Evolutionary conservation across 2,113 vertebrate genomes (phyloP).

Genomic region (Phainopepla nitens): DNA sequence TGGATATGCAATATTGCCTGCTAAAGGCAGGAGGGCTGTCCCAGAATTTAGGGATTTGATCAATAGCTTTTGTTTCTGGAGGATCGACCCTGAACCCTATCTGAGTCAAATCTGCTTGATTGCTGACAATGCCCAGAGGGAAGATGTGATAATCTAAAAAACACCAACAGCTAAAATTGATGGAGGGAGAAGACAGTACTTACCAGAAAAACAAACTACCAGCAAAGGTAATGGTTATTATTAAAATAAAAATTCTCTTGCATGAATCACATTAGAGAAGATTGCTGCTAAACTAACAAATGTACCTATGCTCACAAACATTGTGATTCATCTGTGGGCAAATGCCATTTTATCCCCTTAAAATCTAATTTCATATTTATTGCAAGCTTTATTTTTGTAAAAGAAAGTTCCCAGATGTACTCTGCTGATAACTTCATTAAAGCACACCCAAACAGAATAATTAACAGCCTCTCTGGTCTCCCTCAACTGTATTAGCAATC

Average conservation of each 20-base stretch:
- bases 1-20: background rate
- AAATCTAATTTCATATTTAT: background rate
- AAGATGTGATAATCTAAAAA: background rate
- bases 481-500: background rate
- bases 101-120: background rate
- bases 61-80: background rate
- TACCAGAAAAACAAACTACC: background rate
- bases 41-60: background rate
- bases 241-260: background rate
- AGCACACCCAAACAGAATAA: constrained; percentile 12
- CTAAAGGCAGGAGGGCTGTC: fast-evolving
- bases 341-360: background rate
- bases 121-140: background rate
- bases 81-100: background rate
- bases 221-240: background rate
- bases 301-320: background rate
- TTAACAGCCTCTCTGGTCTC: background rate
- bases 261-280: background rate
- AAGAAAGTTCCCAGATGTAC: background rate
- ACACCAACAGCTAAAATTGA: background rate
- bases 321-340: background rate
- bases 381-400: background rate
- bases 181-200: background rate
- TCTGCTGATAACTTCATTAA: background rate
- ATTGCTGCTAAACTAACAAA: background rate